Evolutionary conservation across 2,888 invertebrate genomes (phyloP).

Genomic region (Drosophila niveifrons): DNA sequence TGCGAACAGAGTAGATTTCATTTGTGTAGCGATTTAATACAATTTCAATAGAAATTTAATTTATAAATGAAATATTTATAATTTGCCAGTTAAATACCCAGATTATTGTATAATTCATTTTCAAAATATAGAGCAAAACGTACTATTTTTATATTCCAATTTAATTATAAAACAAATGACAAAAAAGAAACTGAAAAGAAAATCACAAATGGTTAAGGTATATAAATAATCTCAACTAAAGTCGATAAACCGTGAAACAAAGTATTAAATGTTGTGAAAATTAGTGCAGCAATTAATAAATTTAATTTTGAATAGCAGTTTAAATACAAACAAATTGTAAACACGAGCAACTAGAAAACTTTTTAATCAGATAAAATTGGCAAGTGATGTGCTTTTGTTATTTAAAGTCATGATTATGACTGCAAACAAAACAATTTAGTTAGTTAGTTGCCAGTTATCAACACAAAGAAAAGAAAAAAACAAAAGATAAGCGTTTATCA

Average conservation of each 20-base stretch:
- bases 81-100: too few species aligned
- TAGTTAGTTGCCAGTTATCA: constrained; percentile 21
- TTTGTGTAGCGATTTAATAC: not conserved
- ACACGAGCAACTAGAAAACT: not conserved
- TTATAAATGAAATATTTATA: too few species aligned
- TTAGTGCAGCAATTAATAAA: too few species aligned
- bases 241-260: not conserved
- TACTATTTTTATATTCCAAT: too few species aligned
- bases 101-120: too few species aligned
- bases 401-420: constrained; percentile 6
- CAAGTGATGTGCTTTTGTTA: constrained; percentile 12
- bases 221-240: not conserved
- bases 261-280: too few species aligned
- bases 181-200: not conserved
- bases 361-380: not conserved
- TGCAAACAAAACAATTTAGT: constrained; percentile 1
- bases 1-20: not conserved
- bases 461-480: not conserved
- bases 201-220: not conserved
- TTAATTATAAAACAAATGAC: not conserved
- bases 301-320: not conserved
- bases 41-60: too few species aligned
- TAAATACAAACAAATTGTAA: not conserved
- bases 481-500: constrained; percentile 29
- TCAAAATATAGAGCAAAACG: too few species aligned